Evolutionary conservation across 1,140 invertebrate genomes (phyloP), one percentile per base, ranked within the genome.

Genomic region (Hylyphantes graminicola): DNA sequence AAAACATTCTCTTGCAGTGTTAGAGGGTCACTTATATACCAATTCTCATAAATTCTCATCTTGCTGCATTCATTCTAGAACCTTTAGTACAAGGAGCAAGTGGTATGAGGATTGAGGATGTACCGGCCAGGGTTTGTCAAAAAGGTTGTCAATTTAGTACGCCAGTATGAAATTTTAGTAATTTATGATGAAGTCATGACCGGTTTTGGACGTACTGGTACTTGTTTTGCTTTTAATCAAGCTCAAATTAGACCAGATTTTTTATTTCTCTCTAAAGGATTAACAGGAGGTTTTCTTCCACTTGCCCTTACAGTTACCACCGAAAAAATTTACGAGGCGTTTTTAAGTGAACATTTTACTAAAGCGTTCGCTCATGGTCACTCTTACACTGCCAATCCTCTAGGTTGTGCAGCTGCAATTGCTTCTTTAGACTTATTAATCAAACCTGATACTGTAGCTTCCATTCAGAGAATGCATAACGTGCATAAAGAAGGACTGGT

Each of bases 361-460:
- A 15, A 63, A 63, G 61, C 61, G 7, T 63, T 63, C 13, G 61
- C 61, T 63, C 61, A 15, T 63, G 61, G 61, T 63, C 61, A 7
- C 13, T 63, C 61, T 15, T 63, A 63, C 13, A 63, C 61, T 63
- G 61, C 61, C 7, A 63, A 63, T 63, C 61, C 61, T 15, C 13
- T 63, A 15, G 61, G 61, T 63, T 63, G 61, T 63, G 61, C 61
- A 63, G n/a, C n/a, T n/a, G 61, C 61, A 63, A 63, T 63, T 63
- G 61, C 61, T 63, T 63, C 61, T 63, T 63, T 63, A 15, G 7
- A 63, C 61, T 63, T 63, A 15, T 63, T 63, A 8, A 15, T 63
- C 19, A 63, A 63, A 7, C 7, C 7, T 6, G 13, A 15, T 63
- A 63, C 61, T 15, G 19, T 63, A 6, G 13, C 15, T 7, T 63